Evolutionary conservation across 2,888 invertebrate genomes (phyloP).

Genomic region (Papilio demoleus): DNA sequence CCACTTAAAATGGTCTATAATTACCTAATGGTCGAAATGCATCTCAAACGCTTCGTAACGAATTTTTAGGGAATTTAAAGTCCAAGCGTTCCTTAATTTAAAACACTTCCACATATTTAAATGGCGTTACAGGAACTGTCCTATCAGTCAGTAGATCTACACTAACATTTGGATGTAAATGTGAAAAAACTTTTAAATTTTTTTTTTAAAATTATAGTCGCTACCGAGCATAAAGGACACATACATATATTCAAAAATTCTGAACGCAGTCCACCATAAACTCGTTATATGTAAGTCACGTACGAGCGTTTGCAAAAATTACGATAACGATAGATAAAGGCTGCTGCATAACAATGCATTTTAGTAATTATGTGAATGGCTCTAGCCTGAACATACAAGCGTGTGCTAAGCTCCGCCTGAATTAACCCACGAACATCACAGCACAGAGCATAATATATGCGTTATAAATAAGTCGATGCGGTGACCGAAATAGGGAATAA

Average conservation of each 20-base stretch:
- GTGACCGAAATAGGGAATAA: constrained; percentile 4
- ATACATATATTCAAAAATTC: background rate
- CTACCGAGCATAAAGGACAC: background rate
- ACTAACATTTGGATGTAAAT: too few species aligned
- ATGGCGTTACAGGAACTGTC: too few species aligned
- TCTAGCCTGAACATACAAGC: constrained; percentile 27
- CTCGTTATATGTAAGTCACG: constrained; percentile 11
- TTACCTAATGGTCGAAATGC: too few species aligned
- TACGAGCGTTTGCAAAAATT: constrained; percentile 15
- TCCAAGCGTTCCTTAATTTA: too few species aligned
- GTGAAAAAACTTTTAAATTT: background rate
- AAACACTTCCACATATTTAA: too few species aligned
- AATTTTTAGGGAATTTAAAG: too few species aligned
- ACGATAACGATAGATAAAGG: constrained; percentile 6
- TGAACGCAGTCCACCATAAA: constrained; percentile 36
- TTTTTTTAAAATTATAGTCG: background rate
- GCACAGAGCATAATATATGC: constrained; percentile 8
- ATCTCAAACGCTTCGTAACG: too few species aligned
- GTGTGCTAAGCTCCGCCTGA: constrained; percentile 18
- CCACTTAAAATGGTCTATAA: too few species aligned
- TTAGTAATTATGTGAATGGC: constrained; percentile 25
- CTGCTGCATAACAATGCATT: constrained; percentile 30
- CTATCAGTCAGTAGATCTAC: too few species aligned
- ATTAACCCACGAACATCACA: constrained; percentile 12
- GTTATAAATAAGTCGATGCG: constrained; percentile 11